Percentiles rank a stretch among this genome's conserved stretches.
These are phyloP conservation scores for Sphaerodactylus townsendi DNA, from an alignment of 2,113 vertebrate genomes.

Conservation along the genomic window DNA sequence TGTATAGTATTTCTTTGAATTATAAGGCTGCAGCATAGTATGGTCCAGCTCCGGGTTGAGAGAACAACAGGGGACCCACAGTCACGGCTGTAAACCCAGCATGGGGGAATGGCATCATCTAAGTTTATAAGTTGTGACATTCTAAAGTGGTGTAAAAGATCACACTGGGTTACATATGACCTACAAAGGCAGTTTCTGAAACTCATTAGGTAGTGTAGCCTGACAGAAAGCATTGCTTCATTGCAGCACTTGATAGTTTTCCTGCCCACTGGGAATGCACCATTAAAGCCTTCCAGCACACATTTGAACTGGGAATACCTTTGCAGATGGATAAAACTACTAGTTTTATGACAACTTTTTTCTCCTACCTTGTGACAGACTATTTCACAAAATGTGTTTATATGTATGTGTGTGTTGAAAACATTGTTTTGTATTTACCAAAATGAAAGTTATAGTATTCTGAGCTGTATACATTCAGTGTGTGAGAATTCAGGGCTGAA, in stretches of 20 bases:
- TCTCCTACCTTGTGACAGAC: slow-evolving; percentile 11
- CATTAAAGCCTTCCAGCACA: slow-evolving; percentile 52
- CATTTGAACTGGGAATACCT: slow-evolving; percentile 57
- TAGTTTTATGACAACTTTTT: slow-evolving; percentile 39
- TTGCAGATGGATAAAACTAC: slow-evolving; percentile 54
- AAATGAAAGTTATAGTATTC: not conserved
- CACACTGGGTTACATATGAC: slow-evolving; percentile 14
- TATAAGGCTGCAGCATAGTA: not conserved
- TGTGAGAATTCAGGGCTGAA: not conserved
- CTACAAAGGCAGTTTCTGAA: slow-evolving; percentile 41
- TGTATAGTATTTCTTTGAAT: not conserved
- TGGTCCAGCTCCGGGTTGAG: not conserved
- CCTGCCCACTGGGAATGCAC: slow-evolving; percentile 49
- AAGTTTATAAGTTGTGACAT: slow-evolving; percentile 25
- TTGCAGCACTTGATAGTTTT: slow-evolving; percentile 54
- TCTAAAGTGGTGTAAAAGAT: slow-evolving; percentile 15
- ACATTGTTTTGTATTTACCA: not conserved
- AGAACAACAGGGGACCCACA: not conserved
- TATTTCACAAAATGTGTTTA: not conserved
- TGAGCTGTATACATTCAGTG: not conserved
- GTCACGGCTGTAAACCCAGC: not conserved
- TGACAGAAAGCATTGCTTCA: slow-evolving; percentile 47
- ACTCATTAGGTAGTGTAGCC: slow-evolving; percentile 44
- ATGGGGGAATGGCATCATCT: not conserved
- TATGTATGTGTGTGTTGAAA: not conserved